Base-by-base conservation (phyloP, 1,140 invertebrate species). In the Diplogasteroides magnus region DNA sequence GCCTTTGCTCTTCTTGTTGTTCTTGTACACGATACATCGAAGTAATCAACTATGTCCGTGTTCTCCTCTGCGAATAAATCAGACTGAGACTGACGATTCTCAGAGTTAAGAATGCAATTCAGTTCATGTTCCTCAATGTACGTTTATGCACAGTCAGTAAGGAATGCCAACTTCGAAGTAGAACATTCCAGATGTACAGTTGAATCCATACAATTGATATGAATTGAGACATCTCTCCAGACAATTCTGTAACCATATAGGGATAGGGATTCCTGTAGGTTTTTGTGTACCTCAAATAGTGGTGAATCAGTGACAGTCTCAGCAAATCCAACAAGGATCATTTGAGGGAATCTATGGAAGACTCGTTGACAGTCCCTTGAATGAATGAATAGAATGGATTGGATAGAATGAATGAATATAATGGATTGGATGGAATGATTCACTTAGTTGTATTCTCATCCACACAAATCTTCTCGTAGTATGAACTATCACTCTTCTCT, bases 21-120 rank as follows among this genome's bases (percentile, higher is more conserved):
- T n/a, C n/a, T n/a, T n/a, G n/a, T n/a, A 62, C 79, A 80, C 14
- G 67, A 66, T 2, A 80, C 77, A 58, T 83, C 79, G 62, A 83
- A 83, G 63, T 83, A 83, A 63, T 82, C 79, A 13, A 82, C 80
- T 32, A 83, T 76, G 73, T 82, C 80, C 13, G 80, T 79, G 23
- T 76, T 80, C 69, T 82, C 80, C 31, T 68, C 71, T 2, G 81
- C 81, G 64, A 82, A 82, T 1, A 82, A 58, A 25, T 83, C 81
- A 11, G 71, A 61, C 56, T 82, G 80, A 23, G 76, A 77, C 26
- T 56, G 71, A 48, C 76, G 62, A 67, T 80, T 76, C 66, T 82
- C 82, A 1, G 78, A 77, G 60, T 82, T 82, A 23, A 82, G 63
- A 60, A 82, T 83, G 68, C 79, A 82, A 29, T 83, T 83, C 13